These are phyloP conservation scores for Meriones psammophilus DNA, from an alignment of 2,797 vertebrate species.

Conservation along the genomic window DNA sequence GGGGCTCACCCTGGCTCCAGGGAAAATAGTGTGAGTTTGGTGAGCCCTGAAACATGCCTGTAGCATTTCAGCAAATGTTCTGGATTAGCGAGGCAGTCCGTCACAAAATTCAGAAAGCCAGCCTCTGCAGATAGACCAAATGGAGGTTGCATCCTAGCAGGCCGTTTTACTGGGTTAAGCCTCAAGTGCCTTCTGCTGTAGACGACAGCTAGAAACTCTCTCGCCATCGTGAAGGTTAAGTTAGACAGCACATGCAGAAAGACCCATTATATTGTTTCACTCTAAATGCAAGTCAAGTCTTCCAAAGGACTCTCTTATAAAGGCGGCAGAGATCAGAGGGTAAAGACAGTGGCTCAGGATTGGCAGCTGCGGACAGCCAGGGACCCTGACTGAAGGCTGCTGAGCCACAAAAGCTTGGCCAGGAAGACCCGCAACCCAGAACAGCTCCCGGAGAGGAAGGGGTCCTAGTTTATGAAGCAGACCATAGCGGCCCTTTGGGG, in stretches of 20 bases:
- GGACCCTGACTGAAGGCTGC: background rate
- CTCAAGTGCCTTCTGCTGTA: conserved; percentile 19
- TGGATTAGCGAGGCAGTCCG: background rate
- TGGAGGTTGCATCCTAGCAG: background rate
- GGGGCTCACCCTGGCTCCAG: conserved; percentile 53
- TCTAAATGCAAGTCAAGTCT: background rate
- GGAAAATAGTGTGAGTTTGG: conserved; percentile 13
- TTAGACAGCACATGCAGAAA: background rate
- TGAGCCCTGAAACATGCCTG: conserved; percentile 34
- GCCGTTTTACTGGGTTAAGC: background rate
- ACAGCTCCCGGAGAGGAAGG: background rate
- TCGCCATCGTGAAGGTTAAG: background rate
- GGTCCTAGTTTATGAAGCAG: background rate
- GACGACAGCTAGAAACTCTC: background rate
- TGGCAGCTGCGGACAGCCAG: background rate
- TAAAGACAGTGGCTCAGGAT: background rate
- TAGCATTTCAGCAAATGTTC: background rate
- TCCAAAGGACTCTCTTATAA: background rate
- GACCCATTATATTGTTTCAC: background rate
- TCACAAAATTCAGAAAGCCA: background rate
- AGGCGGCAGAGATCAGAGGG: background rate
- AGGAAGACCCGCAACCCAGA: conserved; percentile 38
- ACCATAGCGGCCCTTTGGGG: background rate
- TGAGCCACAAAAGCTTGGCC: background rate
- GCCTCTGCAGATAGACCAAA: background rate